A percentile compares a stretch with the other conserved stretches of the same genome.
Conservation (phyloP, 2,888 invertebrate species). For the Phlogophora meticulosa region DNA sequence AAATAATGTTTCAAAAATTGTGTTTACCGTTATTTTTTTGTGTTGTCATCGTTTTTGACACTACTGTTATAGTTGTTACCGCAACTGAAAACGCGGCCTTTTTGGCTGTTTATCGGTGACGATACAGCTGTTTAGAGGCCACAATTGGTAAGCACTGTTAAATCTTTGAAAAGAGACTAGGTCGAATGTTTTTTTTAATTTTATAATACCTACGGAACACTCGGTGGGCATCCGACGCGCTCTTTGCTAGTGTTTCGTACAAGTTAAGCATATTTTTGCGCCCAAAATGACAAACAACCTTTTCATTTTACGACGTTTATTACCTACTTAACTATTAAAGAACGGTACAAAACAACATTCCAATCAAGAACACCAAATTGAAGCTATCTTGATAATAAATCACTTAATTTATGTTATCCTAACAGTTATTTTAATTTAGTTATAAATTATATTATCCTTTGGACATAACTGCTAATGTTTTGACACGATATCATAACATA, state of each 20-base stretch:
- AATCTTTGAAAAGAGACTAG: too few species aligned
- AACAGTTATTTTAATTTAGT: slow-evolving; percentile 20
- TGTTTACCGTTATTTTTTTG: slow-evolving; percentile 45
- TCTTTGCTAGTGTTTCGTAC: neutral
- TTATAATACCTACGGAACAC: too few species aligned
- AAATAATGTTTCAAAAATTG: slow-evolving; percentile 60
- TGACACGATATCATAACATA: neutral
- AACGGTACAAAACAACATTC: slow-evolving; percentile 29
- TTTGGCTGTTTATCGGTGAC: slow-evolving; percentile 63
- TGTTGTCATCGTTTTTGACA: slow-evolving; percentile 54
- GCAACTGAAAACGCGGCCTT: slow-evolving; percentile 62
- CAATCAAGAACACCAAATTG: slow-evolving; percentile 31
- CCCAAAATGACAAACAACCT: neutral
- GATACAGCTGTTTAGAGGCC: slow-evolving; percentile 66
- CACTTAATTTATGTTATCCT: slow-evolving; percentile 31
- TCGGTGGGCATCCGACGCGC: too few species aligned
- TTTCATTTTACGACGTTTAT: neutral
- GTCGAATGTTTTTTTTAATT: too few species aligned
- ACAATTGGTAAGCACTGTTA: too few species aligned
- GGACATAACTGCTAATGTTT: slow-evolving; percentile 13
- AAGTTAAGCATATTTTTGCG: slow-evolving; percentile 2
- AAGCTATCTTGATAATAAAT: slow-evolving; percentile 44
- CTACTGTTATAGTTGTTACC: slow-evolving; percentile 63
- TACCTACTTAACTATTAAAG: neutral
- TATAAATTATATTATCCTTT: slow-evolving; percentile 20